Base-by-base conservation (phyloP, 2,797 vertebrate genomes). In the Carduelis carduelis region DNA sequence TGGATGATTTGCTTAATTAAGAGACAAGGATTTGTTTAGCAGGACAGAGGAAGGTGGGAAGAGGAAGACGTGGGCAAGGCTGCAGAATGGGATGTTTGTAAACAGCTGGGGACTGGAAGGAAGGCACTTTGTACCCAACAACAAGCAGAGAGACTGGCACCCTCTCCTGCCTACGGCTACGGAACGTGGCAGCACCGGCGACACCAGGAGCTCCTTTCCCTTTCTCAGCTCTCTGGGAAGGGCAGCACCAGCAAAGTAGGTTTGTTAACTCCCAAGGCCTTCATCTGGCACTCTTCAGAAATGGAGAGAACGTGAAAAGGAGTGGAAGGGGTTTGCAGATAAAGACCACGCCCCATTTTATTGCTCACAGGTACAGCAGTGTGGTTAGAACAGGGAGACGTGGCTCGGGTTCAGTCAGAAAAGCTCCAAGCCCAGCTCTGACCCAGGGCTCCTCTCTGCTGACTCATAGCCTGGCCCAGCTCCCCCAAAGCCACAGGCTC, bases 141-240 rank as follows among this genome's bases (percentile, higher is more conserved):
- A 81, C 46, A 75, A 70, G 74, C n/a, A 75, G 50, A n/a, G 19
- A 74, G 28, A 85, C 72, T 39, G 39, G 43, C 32, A 65, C 52
- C n/a, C 46, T 21, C 18, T 57, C 50, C 82, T 56, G 47, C 14
- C 68, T 53, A 18, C 0, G 0, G 79, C 64, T 46, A 68, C 0
- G 0, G 52, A 76, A 63, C 5, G 0, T 1, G 1, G 68, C 78
- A 87, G 93, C 52, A 52, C n/a, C 39, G 14, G n/a, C 9, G 2
- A 1, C 68, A 34, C 30, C 6, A 1, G 37, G 26, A 32, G n/a
- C 19, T 49, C 22, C 53, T 61, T 56, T 61, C 35, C 39, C 35
- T 39, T 59, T 21, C 85, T 57, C 60, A 53, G 1, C 57, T 60
- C 82, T 41, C 24, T 9, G n/a, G 63, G n/a, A 83, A 64, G 26